Evolutionary conservation across 2,888 invertebrate species (phyloP).

Genomic region (Blomia tropicalis): DNA sequence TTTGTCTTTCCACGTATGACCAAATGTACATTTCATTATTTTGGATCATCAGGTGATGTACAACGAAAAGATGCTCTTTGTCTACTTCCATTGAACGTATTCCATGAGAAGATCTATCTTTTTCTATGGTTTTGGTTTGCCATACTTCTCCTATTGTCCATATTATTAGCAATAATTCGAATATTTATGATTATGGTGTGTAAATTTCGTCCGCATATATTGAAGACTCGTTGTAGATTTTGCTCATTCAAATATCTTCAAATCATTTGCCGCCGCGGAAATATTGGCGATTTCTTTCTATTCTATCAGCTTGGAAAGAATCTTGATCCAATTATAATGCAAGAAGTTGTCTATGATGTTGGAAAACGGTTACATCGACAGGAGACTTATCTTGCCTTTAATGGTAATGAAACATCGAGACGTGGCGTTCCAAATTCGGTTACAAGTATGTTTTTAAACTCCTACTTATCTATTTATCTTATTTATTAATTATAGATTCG

Average conservation of each 20-base stretch:
- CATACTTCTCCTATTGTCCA: slow-evolving; percentile 24
- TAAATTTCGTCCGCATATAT: slow-evolving; percentile 17
- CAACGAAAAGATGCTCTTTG: slow-evolving; percentile 28
- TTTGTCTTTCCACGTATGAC: slow-evolving; percentile 30
- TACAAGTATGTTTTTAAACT: no score
- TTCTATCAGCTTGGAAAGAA: slow-evolving; percentile 42
- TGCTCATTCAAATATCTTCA: slow-evolving; percentile 22
- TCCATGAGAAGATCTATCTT: slow-evolving; percentile 30
- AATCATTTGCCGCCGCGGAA: slow-evolving; percentile 23
- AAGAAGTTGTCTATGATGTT: slow-evolving; percentile 53
- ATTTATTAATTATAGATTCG: no score
- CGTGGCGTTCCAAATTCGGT: no score
- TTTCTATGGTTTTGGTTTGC: slow-evolving; percentile 30
- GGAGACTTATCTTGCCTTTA: slow-evolving; percentile 5
- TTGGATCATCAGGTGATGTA: slow-evolving; percentile 27
- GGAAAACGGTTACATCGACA: slow-evolving; percentile 43
- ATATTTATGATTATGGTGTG: slow-evolving; percentile 21
- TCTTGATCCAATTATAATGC: slow-evolving; percentile 68
- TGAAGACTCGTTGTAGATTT: slow-evolving; percentile 26
- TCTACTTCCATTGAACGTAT: slow-evolving; percentile 28
- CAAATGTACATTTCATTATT: slow-evolving; percentile 28
- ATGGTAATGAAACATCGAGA: no score
- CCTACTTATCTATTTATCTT: no score
- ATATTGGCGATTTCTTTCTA: slow-evolving; percentile 30
- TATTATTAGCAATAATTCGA: slow-evolving; percentile 26